Conservation (phyloP, 2,888 invertebrate genomes). For the Azorinus chamasolen region DNA sequence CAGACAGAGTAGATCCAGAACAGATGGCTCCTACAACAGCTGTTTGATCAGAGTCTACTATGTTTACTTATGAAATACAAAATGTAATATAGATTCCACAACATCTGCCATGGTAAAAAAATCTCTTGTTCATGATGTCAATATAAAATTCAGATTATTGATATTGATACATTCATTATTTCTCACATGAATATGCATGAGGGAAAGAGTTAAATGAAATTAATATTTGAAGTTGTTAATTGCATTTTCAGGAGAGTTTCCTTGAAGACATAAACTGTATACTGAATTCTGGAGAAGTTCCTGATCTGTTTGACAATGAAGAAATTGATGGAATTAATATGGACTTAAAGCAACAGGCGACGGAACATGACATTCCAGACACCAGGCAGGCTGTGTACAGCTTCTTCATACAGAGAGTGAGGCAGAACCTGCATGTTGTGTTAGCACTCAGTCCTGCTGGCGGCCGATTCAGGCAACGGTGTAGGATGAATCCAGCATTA, state of each 20-base stretch:
- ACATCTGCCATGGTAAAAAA: no score
- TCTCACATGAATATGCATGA: no score
- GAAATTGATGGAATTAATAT: slow-evolving; percentile 85
- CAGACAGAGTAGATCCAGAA: no score
- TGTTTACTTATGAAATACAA: no score
- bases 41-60: no score
- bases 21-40: no score
- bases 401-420: slow-evolving; percentile 85
- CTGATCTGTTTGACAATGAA: slow-evolving; percentile 86
- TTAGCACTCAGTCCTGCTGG: slow-evolving; percentile 86
- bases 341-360: slow-evolving; percentile 85
- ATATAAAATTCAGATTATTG: no score
- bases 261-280: slow-evolving; percentile 86
- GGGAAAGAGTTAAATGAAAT: no score
- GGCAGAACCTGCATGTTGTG: slow-evolving; percentile 85
- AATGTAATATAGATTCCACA: no score
- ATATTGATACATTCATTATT: no score
- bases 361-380: slow-evolving; percentile 83
- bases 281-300: slow-evolving; percentile 86
- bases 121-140: no score
- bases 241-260: slow-evolving; percentile 82
- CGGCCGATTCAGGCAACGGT: slow-evolving; percentile 83
- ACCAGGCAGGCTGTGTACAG: slow-evolving; percentile 82
- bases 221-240: no score
- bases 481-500: slow-evolving; percentile 86